Evolutionary conservation across 2,888 invertebrate genomes (phyloP).

Genomic region (Brassicogethes aeneus): DNA sequence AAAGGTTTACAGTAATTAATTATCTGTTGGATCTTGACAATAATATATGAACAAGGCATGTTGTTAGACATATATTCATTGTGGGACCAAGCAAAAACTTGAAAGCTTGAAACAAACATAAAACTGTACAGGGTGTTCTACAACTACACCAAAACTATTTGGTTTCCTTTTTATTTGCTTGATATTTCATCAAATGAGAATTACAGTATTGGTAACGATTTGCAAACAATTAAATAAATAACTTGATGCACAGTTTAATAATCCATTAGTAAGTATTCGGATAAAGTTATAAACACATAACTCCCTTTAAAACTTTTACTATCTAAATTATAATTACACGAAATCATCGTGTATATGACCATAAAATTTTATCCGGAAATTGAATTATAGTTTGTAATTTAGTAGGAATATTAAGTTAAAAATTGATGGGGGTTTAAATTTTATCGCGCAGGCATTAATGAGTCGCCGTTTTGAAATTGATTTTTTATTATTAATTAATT

Average conservation of each 20-base stretch:
- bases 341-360: background rate
- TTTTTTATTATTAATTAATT: background rate
- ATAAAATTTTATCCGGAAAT: background rate
- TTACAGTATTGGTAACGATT: too few relatives aligned
- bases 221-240: too few relatives aligned
- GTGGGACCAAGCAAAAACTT: too few relatives aligned
- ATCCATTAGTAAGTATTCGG: background rate
- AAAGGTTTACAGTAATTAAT: background rate
- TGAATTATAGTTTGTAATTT: background rate
- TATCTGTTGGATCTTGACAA: background rate
- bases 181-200: too few relatives aligned
- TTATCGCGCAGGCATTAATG: background rate
- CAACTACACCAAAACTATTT: too few relatives aligned
- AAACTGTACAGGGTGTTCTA: too few relatives aligned
- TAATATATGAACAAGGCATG: slow-evolving; percentile 1
- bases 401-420: background rate
- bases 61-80: background rate
- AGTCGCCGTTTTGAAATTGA: slow-evolving; percentile 3
- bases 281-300: background rate
- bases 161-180: too few relatives aligned
- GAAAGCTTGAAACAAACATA: too few relatives aligned
- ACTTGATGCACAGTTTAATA: too few relatives aligned
- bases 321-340: too few relatives aligned
- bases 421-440: background rate
- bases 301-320: background rate